Evolutionary conservation across 2,888 invertebrate genomes (phyloP), one percentile per base, ranked within the genome.

Genomic region (Cryptocheilus praepositus): DNA sequence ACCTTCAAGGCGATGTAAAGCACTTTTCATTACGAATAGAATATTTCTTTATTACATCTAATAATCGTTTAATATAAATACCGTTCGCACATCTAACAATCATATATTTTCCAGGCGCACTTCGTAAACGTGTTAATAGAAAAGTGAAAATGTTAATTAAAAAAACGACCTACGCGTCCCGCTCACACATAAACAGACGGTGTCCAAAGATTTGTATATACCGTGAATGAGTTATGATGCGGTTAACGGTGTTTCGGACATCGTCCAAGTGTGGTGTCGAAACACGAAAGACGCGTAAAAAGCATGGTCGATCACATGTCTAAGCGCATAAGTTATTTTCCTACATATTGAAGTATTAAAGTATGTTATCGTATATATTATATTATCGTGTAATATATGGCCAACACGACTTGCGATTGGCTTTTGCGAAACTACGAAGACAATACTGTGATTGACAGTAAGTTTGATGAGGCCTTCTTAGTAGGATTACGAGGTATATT

Each of bases 61-160:
- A 16, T 11, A 56, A 19, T 62, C 21, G 16, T 46, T 7, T n/a
- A 56, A 54, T 61, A 49, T 61, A 60, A 36, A 60, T 51, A 60
- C 28, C 19, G 7, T 46, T 18, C 11, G 22, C 60, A 21, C 19
- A 53, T 55, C 55, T 46, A 36, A 62, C 46, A 55, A 62, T 54
- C 11, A 59, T 49, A 56, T 62, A 18, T 15, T 2, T 61, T 49
- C 4, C 19, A 49, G 4, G 49, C 19, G 49, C 49, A 22, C 15
- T 4, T 19, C 15, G 53, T 53, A n/a, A 2, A 53, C n/a, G 25
- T 18, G 21, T 18, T 53, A 22, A 53, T 53, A 53, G 21, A 49
- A 53, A 53, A 53, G 53, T 53, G 53, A 19, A 53, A 22, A 21
- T 53, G 3, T 53, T 13, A n/a, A 19, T 22, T 5, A 53, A n/a